Conservation (phyloP, 2,888 invertebrate species). For the Blera fallax region DNA sequence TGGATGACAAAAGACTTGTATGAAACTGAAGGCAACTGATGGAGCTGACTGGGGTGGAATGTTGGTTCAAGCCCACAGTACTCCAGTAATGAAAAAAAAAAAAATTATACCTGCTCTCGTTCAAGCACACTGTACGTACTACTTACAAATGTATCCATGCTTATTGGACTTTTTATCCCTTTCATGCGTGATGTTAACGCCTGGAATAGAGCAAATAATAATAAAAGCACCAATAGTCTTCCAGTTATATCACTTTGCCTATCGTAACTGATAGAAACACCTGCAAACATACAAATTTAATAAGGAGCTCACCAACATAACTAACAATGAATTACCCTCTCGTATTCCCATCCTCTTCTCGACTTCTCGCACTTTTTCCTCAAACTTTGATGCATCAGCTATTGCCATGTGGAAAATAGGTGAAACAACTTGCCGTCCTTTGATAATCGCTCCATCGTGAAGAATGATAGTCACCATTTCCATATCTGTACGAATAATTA, state of each 20-base stretch:
- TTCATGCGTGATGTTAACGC: conserved; percentile 87
- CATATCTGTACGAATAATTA: conserved; percentile 92
- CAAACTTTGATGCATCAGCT: conserved; percentile 92
- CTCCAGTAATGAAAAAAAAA: no score
- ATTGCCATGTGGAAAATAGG: conserved; percentile 92
- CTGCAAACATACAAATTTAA: conserved; percentile 54
- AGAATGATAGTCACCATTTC: conserved; percentile 93
- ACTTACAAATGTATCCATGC: conserved; percentile 92
- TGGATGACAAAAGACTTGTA: no score
- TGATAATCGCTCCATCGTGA: conserved; percentile 92
- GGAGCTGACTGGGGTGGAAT: no score
- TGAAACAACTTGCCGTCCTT: conserved; percentile 86
- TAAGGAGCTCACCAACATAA: not conserved
- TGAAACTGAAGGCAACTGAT: no score
- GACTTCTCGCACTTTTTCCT: conserved; percentile 93
- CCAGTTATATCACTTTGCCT: conserved; percentile 89
- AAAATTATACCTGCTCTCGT: no score
- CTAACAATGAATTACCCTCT: conserved; percentile 83
- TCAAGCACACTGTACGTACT: no score
- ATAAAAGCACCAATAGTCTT: conserved; percentile 86
- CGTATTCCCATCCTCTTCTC: conserved; percentile 91
- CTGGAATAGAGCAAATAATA: conserved; percentile 86
- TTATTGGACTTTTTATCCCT: conserved; percentile 86
- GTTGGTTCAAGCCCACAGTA: no score
- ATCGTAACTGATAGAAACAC: conserved; percentile 92